Percentiles rank a stretch among this genome's conserved stretches.
Conservation (phyloP, 2,113 vertebrate species). For the Cyprinodon brontotheroides region DNA sequence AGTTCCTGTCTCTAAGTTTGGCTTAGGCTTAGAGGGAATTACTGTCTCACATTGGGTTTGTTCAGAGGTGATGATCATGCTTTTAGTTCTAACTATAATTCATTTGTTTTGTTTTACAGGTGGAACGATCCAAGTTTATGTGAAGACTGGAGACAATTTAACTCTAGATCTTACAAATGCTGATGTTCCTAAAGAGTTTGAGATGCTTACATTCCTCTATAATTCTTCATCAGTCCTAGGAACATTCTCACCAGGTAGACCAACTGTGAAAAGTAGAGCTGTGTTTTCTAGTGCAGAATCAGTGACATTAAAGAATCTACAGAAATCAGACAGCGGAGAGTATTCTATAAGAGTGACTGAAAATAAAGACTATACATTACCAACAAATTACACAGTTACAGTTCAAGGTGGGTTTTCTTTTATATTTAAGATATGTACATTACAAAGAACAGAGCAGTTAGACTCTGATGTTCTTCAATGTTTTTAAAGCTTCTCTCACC, state of each 20-base stretch:
- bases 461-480: too few species aligned
- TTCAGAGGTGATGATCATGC: too few species aligned
- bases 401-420: too few species aligned
- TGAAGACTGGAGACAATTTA: slow-evolving; percentile 4
- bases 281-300: not conserved
- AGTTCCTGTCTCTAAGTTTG: too few species aligned
- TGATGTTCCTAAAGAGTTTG: not conserved
- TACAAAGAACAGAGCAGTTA: too few species aligned
- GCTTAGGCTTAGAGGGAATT: too few species aligned
- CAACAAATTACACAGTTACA: not conserved
- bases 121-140: slow-evolving; percentile 10
- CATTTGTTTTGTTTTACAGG: not conserved
- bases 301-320: slow-evolving; percentile 15
- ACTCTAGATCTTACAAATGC: not conserved
- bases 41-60: too few species aligned
- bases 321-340: slow-evolving; percentile 16
- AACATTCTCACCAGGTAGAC: rapidly evolving
- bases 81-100: not conserved
- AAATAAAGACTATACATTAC: rapidly evolving
- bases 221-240: rapidly evolving
- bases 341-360: rapidly evolving
- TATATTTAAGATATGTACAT: too few species aligned
- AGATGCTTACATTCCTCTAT: not conserved
- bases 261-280: rapidly evolving
- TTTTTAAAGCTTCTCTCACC: too few species aligned